phyloP scores from a whole-genome alignment of 2,888 invertebrate species.

The Cryptus viduatorius region DNA sequence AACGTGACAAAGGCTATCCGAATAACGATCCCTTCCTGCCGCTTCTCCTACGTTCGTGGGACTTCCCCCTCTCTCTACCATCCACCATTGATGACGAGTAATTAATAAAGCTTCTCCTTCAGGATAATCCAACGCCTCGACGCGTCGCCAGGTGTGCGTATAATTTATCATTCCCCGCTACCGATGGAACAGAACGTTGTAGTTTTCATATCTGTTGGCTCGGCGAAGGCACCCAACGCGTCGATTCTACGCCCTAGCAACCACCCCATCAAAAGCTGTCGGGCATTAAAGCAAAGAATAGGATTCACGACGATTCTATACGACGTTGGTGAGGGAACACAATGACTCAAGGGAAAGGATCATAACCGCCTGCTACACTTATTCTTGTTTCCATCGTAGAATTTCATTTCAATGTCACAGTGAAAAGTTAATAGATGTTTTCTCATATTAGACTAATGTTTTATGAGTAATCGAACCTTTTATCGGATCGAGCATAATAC shows the following conservation, averaged over 20 bases:
- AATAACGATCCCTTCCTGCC: background rate
- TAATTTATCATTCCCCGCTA: conserved; percentile 74
- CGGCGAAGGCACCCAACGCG: background rate
- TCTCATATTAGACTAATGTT: no score
- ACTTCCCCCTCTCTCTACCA: background rate
- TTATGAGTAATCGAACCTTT: background rate
- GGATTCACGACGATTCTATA: background rate
- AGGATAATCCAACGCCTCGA: conserved; percentile 68
- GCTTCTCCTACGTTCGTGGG: conserved; percentile 14
- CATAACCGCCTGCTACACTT: background rate
- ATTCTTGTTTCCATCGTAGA: background rate
- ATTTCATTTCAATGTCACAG: background rate
- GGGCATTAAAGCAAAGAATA: background rate
- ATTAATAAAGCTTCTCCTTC: conserved; percentile 73
- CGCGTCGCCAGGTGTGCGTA: conserved; percentile 77
- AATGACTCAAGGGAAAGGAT: conserved; percentile 8
- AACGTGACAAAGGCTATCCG: conserved; percentile 5
- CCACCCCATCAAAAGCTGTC: conserved; percentile 14
- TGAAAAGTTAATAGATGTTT: background rate
- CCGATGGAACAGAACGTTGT: conserved; percentile 41
- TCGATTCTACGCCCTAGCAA: conserved; percentile 28
- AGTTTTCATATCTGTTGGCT: conserved; percentile 20
- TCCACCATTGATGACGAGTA: conserved; percentile 67
- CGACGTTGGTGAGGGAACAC: conserved; percentile 1
- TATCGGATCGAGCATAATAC: no score